A percentile compares a stretch with the other conserved stretches of the same genome.
These are phyloP conservation scores for Campoletis sonorensis DNA, from an alignment of 1,140 invertebrate genomes.

Conservation along the genomic window DNA sequence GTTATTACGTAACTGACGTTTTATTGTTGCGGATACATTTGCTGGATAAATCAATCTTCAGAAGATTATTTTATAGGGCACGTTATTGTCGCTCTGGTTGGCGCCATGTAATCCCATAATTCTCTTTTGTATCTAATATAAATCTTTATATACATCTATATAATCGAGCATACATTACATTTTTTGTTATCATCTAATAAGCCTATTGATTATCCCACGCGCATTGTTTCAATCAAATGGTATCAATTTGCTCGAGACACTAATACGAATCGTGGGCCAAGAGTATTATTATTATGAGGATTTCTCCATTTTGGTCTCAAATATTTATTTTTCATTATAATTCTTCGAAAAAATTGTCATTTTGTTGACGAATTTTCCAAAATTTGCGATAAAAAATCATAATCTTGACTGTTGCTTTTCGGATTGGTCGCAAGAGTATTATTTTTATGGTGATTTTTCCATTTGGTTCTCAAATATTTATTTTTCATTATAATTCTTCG, in stretches of 20 bases:
- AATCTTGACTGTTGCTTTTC: background rate
- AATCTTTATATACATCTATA: background rate
- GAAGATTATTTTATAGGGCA: constrained; percentile 5
- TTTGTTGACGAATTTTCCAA: too few species aligned
- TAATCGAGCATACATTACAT: background rate
- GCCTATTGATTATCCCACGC: background rate
- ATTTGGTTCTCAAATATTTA: too few species aligned
- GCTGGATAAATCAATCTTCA: background rate
- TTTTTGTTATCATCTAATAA: background rate
- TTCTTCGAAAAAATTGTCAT: background rate
- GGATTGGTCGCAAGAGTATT: too few species aligned
- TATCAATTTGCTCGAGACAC: background rate
- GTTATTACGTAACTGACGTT: background rate
- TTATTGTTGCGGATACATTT: constrained; percentile 5
- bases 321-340: too few species aligned
- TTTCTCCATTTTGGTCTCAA: background rate
- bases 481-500: too few species aligned
- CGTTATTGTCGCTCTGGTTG: background rate
- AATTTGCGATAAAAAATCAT: background rate
- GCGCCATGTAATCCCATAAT: background rate
- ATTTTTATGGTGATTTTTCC: background rate
- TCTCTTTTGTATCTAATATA: background rate
- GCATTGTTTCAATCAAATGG: background rate
- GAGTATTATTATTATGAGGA: background rate
- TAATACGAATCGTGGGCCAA: background rate